Percentiles rank a stretch among this genome's conserved stretches.
Evolutionary conservation across 1,140 invertebrate species (phyloP).

Genomic region (Cheumatopsyche charites): DNA sequence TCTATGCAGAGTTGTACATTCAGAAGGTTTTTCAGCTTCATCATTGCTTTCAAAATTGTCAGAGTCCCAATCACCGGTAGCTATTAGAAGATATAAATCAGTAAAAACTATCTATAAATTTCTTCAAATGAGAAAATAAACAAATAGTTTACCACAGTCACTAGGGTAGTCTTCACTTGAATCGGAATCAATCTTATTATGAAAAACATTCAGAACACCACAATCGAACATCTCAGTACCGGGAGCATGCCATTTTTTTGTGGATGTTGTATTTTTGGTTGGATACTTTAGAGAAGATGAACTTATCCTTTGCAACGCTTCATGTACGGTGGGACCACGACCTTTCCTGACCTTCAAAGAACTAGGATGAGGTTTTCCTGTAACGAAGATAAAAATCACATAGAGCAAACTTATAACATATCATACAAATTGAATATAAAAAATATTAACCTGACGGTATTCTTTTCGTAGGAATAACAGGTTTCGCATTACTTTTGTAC

Average conservation of each 20-base stretch:
- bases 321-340: constrained; percentile 58
- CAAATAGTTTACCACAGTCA: constrained; percentile 10
- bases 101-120: not conserved
- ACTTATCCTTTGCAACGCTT: constrained; percentile 61
- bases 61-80: constrained; percentile 53
- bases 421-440: not conserved
- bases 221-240: constrained; percentile 57
- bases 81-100: constrained; percentile 6
- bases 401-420: not conserved
- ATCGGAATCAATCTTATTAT: constrained; percentile 11
- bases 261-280: not conserved
- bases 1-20: constrained; percentile 63
- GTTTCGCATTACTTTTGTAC: constrained; percentile 38
- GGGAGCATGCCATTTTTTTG: constrained; percentile 57
- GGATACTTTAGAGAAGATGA: not conserved
- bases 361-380: constrained; percentile 41
- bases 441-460: constrained; percentile 49
- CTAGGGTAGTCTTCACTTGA: constrained; percentile 20
- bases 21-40: constrained; percentile 59
- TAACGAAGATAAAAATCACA: not conserved
- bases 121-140: not conserved
- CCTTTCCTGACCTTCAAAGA: constrained; percentile 45
- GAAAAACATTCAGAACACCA: constrained; percentile 51
- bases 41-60: constrained; percentile 49
- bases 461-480: constrained; percentile 49